phyloP scores from a whole-genome alignment of 1,140 invertebrate species.

The Drosophila biarmipes region DNA sequence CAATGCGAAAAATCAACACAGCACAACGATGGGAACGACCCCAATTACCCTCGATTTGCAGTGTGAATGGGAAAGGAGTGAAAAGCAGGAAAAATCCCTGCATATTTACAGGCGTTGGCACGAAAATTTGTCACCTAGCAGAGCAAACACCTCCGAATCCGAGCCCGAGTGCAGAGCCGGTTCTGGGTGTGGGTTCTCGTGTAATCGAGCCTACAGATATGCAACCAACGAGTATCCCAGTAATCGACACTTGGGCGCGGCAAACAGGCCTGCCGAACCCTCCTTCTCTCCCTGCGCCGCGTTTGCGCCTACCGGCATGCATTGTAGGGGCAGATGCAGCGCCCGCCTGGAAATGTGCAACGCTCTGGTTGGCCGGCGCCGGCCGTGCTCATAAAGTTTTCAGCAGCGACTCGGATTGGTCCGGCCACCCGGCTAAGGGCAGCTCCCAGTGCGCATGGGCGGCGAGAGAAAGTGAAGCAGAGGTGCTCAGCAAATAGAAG shows the following conservation, averaged over 20 bases:
- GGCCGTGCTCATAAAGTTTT: slow-evolving; percentile 57
- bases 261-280: slow-evolving; percentile 50
- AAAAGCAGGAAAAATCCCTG: slow-evolving; percentile 65
- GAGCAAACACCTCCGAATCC: slow-evolving; percentile 62
- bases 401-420: slow-evolving; percentile 58
- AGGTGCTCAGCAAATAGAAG: slow-evolving; percentile 76
- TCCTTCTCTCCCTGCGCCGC: slow-evolving; percentile 33
- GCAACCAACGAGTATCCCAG: slow-evolving; percentile 64
- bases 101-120: slow-evolving; percentile 80
- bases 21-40: slow-evolving; percentile 61
- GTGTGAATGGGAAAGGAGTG: slow-evolving; percentile 42
- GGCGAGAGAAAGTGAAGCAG: slow-evolving; percentile 42
- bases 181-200: slow-evolving; percentile 20
- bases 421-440: slow-evolving; percentile 50
- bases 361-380: slow-evolving; percentile 46
- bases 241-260: slow-evolving; percentile 81
- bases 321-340: slow-evolving; percentile 64
- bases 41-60: slow-evolving; percentile 79
- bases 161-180: slow-evolving; percentile 9
- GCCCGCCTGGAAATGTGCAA: slow-evolving; percentile 74
- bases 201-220: slow-evolving; percentile 78
- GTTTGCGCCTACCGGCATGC: slow-evolving; percentile 61
- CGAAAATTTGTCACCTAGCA: slow-evolving; percentile 82
- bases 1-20: slow-evolving; percentile 81
- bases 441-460: slow-evolving; percentile 67